Evolutionary conservation across 1,140 invertebrate species (phyloP), one percentile per base, ranked within the genome.

Genomic region (Bradysia coprophila): DNA sequence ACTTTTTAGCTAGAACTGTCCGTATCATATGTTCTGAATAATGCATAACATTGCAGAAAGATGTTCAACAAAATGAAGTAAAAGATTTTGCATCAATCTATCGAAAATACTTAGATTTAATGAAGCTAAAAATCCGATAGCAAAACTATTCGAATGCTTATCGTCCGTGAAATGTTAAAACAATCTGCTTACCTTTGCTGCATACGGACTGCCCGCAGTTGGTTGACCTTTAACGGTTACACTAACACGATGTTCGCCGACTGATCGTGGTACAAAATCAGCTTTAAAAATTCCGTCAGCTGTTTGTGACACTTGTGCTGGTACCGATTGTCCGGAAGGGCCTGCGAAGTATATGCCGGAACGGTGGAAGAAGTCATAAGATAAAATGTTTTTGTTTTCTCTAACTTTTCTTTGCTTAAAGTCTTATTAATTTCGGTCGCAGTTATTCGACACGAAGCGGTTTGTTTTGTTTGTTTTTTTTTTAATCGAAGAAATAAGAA

Each of bases 201-300:
- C 76, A 64, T 93, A 94, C 5, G 90, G 90, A 53, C 85, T 90
- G 23, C 86, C 87, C 20, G 76, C 75, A 39, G 90, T 81, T 2
- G 82, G 73, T 46, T 75, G 64, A 46, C 80, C 79, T 50, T 75
- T 75, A 47, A 87, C 79, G 34, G 74, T 79, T 28, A 94, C 81
- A 51, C 81, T 76, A 45, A 94, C 85, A 46, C 81, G 75, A 60
- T 96, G 89, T 59, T 96, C 91, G 31, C 90, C 90, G 40, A 86
- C 85, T 20, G 81, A 68, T 48, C 78, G 67, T 5, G 88, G 87
- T 40, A 81, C 81, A 59, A 90, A 91, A 57, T 90, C 85, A 6
- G 88, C 85, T 46, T 75, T 76, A 64, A 86, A 90, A 40, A 78
- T 75, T 2, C 74, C 78, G 24, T 77, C 69, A 51, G 84, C 81